A percentile compares a stretch with the other conserved stretches of the same genome.
These are phyloP conservation scores for Orthonyx spaldingii DNA, from an alignment of 2,113 vertebrate species.

Conservation along the genomic window DNA sequence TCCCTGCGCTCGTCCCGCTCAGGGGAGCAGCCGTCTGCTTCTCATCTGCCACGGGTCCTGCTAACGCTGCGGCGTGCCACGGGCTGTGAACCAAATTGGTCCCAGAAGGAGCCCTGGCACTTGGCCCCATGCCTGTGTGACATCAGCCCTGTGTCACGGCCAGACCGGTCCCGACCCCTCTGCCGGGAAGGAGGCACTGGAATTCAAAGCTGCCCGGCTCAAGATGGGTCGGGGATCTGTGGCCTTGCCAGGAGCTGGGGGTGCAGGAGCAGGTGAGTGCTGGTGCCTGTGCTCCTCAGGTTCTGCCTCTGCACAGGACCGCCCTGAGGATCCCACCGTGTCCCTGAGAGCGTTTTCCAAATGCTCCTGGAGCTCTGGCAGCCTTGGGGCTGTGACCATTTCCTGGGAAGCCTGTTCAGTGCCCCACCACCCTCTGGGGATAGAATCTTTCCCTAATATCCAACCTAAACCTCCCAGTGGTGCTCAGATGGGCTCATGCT, in stretches of 20 bases:
- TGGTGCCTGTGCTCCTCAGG: not conserved
- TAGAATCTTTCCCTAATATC: not conserved
- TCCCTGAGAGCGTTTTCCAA: not conserved
- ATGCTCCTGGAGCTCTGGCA: not conserved
- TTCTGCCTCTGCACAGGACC: not conserved
- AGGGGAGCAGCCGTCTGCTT: not conserved
- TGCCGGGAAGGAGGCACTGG: not conserved
- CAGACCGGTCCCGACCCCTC: not conserved
- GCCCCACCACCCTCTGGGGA: not conserved
- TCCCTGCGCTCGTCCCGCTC: fast-evolving
- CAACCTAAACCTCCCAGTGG: not conserved
- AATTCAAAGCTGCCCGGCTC: fast-evolving
- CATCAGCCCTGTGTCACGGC: not conserved
- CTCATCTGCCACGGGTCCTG: not conserved
- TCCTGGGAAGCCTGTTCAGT: not conserved
- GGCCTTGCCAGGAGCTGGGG: fast-evolving
- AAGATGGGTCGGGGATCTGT: fast-evolving
- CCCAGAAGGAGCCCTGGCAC: not conserved
- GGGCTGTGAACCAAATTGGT: not conserved
- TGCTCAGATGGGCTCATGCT: fast-evolving
- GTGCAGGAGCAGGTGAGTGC: not conserved
- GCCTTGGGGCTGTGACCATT: not conserved
- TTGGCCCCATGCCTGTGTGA: not conserved
- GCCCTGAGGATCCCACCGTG: not conserved
- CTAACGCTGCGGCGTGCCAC: not conserved